Evolutionary conservation across 1,140 invertebrate genomes (phyloP).

Genomic region (Zaprionus ornatus): DNA sequence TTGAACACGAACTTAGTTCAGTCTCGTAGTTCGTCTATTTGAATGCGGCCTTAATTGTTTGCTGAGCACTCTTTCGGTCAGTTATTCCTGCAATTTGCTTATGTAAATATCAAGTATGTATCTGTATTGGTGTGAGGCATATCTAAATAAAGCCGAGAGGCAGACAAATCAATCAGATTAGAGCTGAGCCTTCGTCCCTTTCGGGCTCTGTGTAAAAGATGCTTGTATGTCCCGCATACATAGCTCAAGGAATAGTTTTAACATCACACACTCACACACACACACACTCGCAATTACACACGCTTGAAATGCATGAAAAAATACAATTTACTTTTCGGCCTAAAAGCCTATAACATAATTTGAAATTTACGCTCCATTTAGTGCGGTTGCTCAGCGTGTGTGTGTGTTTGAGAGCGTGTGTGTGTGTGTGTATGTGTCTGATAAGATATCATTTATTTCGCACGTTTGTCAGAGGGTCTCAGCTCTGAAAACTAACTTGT

Average conservation of each 20-base stretch:
- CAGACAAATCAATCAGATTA: neutral
- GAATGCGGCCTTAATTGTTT: conserved; percentile 11
- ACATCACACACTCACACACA: neutral
- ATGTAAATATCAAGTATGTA: neutral
- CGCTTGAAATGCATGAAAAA: conserved; percentile 34
- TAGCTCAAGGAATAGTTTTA: conserved; percentile 18
- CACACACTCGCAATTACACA: conserved; percentile 27
- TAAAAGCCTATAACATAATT: conserved; percentile 66
- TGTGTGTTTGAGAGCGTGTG: conserved; percentile 4
- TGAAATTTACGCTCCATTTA: conserved; percentile 68
- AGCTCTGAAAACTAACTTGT: conserved; percentile 45
- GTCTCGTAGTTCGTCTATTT: neutral
- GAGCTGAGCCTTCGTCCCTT: neutral
- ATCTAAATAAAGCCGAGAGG: neutral
- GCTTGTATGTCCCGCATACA: conserved; percentile 33
- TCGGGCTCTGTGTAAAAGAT: conserved; percentile 1
- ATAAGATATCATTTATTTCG: conserved; percentile 66
- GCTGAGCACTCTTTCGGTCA: conserved; percentile 1
- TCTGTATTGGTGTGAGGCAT: neutral
- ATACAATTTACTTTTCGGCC: conserved; percentile 58
- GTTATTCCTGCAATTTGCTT: conserved; percentile 1
- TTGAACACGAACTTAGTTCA: neutral
- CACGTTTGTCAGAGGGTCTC: conserved; percentile 53
- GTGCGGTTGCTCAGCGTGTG: conserved; percentile 6
- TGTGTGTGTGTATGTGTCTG: conserved; percentile 16